Evolutionary conservation across 2,113 vertebrate species (phyloP).

Genomic region (Gopherus flavomarginatus): DNA sequence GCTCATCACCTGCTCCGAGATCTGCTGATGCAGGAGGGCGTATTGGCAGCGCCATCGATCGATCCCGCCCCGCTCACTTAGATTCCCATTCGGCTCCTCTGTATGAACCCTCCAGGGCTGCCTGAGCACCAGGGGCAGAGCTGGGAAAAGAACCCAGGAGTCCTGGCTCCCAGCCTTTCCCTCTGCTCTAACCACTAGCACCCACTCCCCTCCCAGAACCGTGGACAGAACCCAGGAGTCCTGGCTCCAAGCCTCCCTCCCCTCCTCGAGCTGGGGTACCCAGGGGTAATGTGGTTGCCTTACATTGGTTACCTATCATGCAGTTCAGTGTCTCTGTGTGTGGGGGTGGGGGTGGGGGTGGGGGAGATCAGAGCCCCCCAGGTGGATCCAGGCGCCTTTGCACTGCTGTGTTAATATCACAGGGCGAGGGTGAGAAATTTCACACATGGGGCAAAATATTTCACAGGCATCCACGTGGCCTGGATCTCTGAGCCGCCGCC

Average conservation of each 20-base stretch:
- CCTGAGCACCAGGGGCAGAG: too few relatives aligned
- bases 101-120: too few relatives aligned
- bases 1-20: too few relatives aligned
- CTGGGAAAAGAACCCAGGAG: neutral
- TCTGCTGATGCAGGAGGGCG: too few relatives aligned
- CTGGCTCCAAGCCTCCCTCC: too few relatives aligned
- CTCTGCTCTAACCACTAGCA: too few relatives aligned
- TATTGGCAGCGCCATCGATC: neutral
- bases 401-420: neutral
- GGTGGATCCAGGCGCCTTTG: neutral
- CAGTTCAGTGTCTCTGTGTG: neutral
- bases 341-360: neutral
- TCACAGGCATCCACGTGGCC: too few relatives aligned
- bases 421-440: neutral
- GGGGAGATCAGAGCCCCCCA: neutral
- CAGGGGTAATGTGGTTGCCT: neutral
- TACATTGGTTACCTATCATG: neutral
- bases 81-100: neutral
- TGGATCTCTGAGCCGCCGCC: neutral
- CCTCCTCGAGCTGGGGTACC: too few relatives aligned
- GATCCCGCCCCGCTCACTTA: neutral
- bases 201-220: too few relatives aligned
- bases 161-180: too few relatives aligned
- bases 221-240: too few relatives aligned
- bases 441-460: neutral